Evolutionary conservation across 2,113 vertebrate genomes (phyloP).

Genomic region (Tetrax tetrax): DNA sequence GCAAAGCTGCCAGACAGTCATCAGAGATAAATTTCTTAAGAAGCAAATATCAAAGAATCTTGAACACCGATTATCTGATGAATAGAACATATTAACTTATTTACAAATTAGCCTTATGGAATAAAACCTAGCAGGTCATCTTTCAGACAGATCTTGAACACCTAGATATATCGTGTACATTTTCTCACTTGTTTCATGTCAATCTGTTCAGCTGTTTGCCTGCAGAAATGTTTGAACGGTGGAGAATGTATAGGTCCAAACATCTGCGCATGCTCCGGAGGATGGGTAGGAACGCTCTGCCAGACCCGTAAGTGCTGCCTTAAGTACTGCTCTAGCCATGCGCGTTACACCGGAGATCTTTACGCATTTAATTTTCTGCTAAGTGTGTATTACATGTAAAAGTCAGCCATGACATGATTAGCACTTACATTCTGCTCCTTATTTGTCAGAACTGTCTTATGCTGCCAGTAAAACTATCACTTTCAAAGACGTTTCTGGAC

Average conservation of each 20-base stretch:
- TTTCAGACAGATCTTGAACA: not conserved
- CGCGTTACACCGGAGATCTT: accelerated
- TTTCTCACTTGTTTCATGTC: not conserved
- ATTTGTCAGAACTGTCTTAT: not conserved
- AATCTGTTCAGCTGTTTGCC: constrained; percentile 71
- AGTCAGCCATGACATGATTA: not conserved
- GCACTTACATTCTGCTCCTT: not conserved
- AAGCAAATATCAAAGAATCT: not conserved
- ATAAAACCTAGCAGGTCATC: not conserved
- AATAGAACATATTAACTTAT: not conserved
- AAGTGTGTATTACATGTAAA: accelerated
- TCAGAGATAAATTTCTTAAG: not conserved
- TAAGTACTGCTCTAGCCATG: not conserved
- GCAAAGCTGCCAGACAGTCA: not conserved
- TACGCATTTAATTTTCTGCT: accelerated
- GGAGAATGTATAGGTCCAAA: constrained; percentile 75
- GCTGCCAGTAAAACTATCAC: not conserved
- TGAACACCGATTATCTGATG: not conserved
- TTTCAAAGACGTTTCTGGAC: not conserved
- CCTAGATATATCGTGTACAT: not conserved
- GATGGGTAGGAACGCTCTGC: constrained; percentile 74
- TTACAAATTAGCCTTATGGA: not conserved
- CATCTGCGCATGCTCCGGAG: constrained; percentile 64
- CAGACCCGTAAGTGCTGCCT: constrained; percentile 78
- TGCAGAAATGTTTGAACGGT: constrained; percentile 76